Percentiles rank a stretch among this genome's conserved stretches.
Conservation (phyloP, 2,797 vertebrate species). For the Myotis pilosus region DNA sequence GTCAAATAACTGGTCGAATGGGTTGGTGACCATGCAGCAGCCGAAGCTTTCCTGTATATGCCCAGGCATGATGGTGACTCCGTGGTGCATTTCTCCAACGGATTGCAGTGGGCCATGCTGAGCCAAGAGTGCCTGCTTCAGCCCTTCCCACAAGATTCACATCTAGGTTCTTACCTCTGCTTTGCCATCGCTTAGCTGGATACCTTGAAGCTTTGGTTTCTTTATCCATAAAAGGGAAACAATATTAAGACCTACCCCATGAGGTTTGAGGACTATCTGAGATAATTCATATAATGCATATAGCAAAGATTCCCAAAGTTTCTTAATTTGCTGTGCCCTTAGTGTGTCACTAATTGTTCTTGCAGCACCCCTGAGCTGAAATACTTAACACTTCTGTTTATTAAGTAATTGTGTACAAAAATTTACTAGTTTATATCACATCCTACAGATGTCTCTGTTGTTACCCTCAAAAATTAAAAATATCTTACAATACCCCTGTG, state of each 20-base stretch:
- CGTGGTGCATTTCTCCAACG: conserved; percentile 93
- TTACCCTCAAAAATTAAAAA: conserved; percentile 45
- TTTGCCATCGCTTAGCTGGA: background rate
- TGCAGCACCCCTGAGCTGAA: background rate
- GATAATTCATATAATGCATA: background rate
- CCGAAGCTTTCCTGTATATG: conserved; percentile 99
- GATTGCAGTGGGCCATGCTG: conserved; percentile 88
- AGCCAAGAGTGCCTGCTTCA: conserved; percentile 91
- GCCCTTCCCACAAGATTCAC: conserved; percentile 92
- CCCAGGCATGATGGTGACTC: conserved; percentile 99
- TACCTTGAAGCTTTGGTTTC: background rate
- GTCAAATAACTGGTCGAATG: conserved; percentile 98
- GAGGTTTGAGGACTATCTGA: background rate
- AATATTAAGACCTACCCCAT: conserved; percentile 5
- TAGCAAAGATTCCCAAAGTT: background rate
- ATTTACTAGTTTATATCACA: background rate
- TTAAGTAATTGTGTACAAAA: conserved; percentile 8
- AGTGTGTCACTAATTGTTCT: conserved; percentile 40
- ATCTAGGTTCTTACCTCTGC: background rate
- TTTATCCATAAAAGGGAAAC: conserved; percentile 36
- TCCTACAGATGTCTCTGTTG: background rate
- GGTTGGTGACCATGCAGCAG: conserved; percentile 95
- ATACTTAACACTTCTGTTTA: conserved; percentile 5
- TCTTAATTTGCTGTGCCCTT: background rate
- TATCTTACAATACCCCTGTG: background rate